Evolutionary conservation across 2,113 vertebrate species (phyloP).

Genomic region (pig (Sus scrofa)): DNA sequence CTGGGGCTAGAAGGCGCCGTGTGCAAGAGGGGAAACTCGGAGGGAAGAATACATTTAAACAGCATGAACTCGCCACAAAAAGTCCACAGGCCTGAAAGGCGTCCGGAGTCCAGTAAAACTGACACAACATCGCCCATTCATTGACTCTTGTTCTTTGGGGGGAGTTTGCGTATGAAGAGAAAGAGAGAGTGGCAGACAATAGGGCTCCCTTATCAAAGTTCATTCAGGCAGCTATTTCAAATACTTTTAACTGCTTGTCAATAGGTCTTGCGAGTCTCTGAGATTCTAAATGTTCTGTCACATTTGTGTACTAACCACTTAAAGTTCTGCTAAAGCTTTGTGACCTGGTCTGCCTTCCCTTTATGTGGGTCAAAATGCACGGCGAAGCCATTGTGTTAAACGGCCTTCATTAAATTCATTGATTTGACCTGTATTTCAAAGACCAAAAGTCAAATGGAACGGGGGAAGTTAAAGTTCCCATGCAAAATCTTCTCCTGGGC

Average conservation of each 20-base stretch:
- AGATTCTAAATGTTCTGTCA: conserved; percentile 97
- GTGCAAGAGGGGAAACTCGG: conserved; percentile 84
- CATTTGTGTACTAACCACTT: conserved; percentile 99
- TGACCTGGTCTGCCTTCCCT: conserved; percentile 98
- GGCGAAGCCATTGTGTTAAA: conserved; percentile 95
- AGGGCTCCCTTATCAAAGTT: conserved; percentile 94
- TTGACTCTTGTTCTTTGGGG: conserved; percentile 92
- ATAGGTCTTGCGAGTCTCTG: conserved; percentile 92
- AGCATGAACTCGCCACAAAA: conserved; percentile 87
- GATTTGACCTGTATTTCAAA: conserved; percentile 99
- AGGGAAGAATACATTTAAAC: conserved; percentile 88
- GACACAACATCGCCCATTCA: conserved; percentile 94
- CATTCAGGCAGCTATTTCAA: conserved; percentile 94
- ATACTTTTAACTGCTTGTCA: conserved; percentile 99
- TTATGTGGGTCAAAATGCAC: conserved; percentile 99
- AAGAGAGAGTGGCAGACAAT: conserved; percentile 93
- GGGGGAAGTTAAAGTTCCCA: conserved; percentile 97
- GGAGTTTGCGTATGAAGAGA: conserved; percentile 91
- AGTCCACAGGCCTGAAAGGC: conserved; percentile 86
- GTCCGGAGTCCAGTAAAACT: conserved; percentile 88
- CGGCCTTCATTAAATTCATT: conserved; percentile 99
- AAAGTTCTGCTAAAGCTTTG: conserved; percentile 96
- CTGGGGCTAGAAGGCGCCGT: conserved; percentile 59
- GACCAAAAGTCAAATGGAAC: conserved; percentile 99
- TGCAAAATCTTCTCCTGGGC: conserved; percentile 92